Conservation (phyloP, 2,888 invertebrate genomes). For the Alloplasta piceator region DNA sequence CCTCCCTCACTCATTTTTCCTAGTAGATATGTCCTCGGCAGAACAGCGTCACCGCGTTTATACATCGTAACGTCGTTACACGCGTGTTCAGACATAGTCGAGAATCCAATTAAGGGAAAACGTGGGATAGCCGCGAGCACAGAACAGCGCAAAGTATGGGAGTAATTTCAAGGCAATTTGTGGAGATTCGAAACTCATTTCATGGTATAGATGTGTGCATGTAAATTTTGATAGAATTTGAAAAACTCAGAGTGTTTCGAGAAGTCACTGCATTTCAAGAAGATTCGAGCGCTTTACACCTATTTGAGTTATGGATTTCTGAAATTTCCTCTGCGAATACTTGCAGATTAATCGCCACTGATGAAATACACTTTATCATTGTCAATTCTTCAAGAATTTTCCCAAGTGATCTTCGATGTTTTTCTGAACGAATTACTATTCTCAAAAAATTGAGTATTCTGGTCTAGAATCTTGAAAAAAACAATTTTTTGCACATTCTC, state of each 20-base stretch:
- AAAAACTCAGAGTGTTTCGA: conserved; percentile 6
- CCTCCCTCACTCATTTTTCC: conserved; percentile 48
- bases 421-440: too few relatives aligned
- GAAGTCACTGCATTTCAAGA: too few relatives aligned
- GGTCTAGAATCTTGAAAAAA: too few relatives aligned
- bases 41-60: conserved; percentile 19
- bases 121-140: conserved; percentile 15
- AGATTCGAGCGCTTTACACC: neutral
- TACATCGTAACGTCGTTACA: conserved; percentile 24
- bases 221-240: conserved; percentile 42
- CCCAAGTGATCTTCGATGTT: too few relatives aligned
- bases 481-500: too few relatives aligned
- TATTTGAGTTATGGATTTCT: conserved; percentile 10
- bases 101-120: neutral
- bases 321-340: neutral
- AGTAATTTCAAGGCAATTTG: conserved; percentile 63
- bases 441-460: too few relatives aligned
- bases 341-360: neutral
- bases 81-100: conserved; percentile 39
- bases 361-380: too few relatives aligned
- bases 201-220: conserved; percentile 1
- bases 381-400: too few relatives aligned
- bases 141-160: conserved; percentile 63
- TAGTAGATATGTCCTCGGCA: conserved; percentile 42
- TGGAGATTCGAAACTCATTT: conserved; percentile 41